Base-by-base conservation (phyloP, 2,888 invertebrate genomes). In the Platycnemis pennipes region DNA sequence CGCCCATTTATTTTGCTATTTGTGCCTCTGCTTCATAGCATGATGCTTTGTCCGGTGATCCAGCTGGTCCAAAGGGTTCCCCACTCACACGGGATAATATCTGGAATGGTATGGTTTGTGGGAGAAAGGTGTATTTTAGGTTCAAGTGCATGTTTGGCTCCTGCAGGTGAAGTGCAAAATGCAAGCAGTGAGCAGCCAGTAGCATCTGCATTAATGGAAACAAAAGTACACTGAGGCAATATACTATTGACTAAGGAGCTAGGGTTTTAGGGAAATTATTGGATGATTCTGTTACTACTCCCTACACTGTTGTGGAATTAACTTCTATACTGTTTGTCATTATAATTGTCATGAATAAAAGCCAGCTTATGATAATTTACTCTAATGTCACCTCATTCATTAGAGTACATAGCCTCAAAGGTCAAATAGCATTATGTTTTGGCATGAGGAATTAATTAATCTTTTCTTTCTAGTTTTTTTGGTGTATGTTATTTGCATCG, bases 81-180 rank as follows among this genome's bases (percentile, higher is more conserved):
- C 89, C 56, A 42, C 37, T 89, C 89, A 89, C 56, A 42, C 56
- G 16, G 69, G 63, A 44, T 44, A 42, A 44, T 91, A 91, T 91
- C 91, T 63, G 56, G 89, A 89, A 89, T 89, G 89, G 89, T 37
- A 89, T 89, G 89, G 89, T 56, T 56, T 8, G 37, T 89, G 56
- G 89, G 56, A 42, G 37, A 89, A 89, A 56, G 56, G 42, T 89
- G 31, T 56, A 89, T 42, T 89, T 56, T 88, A 88, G 88, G 46
- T 49, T 88, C 49, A 31, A 88, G 42, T 89, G 89, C 86, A 86
- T 89, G 56, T 89, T 53, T 22, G 46, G 53, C 37, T 19, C 56
- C 56, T 56, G 89, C 49, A n/a, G 0, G 22, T n/a, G 53, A 53
- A 87, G 49, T 46, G 49, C 49, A 37, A 53, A 89, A 13, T 31